Evolutionary conservation across 2,797 vertebrate genomes (phyloP), one percentile per base, ranked within the genome.

Genomic region (Aviceda cuculoides): DNA sequence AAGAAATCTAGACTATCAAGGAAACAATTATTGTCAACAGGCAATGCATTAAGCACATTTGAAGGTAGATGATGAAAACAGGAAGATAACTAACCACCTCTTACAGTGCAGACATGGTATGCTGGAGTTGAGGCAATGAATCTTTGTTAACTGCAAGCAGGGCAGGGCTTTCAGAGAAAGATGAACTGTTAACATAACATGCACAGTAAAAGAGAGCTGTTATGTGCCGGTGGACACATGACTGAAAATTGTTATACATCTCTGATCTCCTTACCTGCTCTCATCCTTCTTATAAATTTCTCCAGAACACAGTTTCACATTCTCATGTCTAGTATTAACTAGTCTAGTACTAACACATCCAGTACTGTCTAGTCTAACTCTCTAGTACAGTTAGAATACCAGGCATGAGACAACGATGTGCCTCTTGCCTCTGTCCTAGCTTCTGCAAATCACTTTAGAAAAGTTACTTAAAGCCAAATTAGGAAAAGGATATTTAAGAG

Each of bases 1-100:
- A 93, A 89, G 81, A 80, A 89, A 89, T 88, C 47, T 58, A 80
- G n/a, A 61, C 59, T 71, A 24, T 40, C 29, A 74, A 47, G 74
- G 82, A 87, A 92, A 93, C 53, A 85, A 46, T 66, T 80, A 63
- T 56, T 89, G 93, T 66, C 78, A 82, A 44, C 75, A 93, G 89
- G 82, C 50, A 83, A 58, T 72, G 89, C 77, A 74, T 79, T 71
- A 84, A 75, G 90, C 62, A 63, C 70, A 52, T 73, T 13, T 66
- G 82, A 87, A 87, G 55, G 91, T 0, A 63, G 78, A 89, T 11
- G 71, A 70, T 71, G 85, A 80, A 82, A 91, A 87, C 39, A 70
- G 78, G 74, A 93, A 82, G 63, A 21, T 37, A 91, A 95, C 40
- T 80, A 82, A 66, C 42, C 79, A 59, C 35, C 31, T 82, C 71